phyloP scores from a whole-genome alignment of 2,797 vertebrate species.

The Knipowitschia caucasica region DNA sequence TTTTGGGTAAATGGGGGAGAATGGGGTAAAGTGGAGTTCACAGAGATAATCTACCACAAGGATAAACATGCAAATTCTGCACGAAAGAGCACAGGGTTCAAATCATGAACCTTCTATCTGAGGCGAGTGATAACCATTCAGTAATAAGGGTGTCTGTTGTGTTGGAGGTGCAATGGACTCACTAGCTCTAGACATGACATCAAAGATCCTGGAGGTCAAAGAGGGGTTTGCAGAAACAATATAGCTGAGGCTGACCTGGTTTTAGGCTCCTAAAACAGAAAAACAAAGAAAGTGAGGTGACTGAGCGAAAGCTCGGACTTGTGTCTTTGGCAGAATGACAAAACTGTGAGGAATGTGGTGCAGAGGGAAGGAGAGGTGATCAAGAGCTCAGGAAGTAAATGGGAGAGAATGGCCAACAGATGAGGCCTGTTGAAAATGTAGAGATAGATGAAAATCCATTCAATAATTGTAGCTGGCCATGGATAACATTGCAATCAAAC shows the following conservation, averaged over 20 bases:
- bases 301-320: conserved; percentile 76
- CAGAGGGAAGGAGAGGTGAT: conserved; percentile 79
- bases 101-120: background rate
- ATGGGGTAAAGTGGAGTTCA: no score
- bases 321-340: conserved; percentile 87
- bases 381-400: conserved; percentile 62
- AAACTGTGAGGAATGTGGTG: conserved; percentile 86
- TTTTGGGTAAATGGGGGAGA: no score
- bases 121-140: no score
- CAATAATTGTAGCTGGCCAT: conserved; percentile 53
- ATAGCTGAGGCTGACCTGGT: conserved; percentile 21
- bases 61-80: no score
- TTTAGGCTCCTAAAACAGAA: conserved; percentile 41
- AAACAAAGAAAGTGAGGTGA: conserved; percentile 66
- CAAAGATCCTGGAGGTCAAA: conserved; percentile 52
- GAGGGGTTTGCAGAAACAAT: conserved; percentile 52
- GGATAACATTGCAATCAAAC: conserved; percentile 1
- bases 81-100: background rate
- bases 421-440: conserved; percentile 64
- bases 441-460: conserved; percentile 48
- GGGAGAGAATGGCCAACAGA: conserved; percentile 55
- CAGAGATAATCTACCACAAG: no score
- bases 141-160: no score
- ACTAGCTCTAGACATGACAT: conserved; percentile 55
- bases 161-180: background rate